These are phyloP conservation scores for Turnix velox DNA, from an alignment of 2,113 vertebrate genomes.

Conservation along the genomic window DNA sequence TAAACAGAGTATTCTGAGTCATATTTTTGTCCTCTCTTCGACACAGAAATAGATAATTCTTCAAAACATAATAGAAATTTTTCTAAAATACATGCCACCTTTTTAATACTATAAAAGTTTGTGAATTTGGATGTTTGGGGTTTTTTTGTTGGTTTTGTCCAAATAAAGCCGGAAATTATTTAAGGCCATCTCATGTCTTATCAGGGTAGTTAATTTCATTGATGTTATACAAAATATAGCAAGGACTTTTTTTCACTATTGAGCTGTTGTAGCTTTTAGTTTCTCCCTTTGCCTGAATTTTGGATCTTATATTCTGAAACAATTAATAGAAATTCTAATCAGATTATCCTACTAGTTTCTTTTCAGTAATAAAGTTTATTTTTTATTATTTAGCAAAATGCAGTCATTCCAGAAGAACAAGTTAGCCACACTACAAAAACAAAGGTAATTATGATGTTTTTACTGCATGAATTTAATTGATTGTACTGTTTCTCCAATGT, in stretches of 20 bases:
- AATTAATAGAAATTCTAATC: not conserved
- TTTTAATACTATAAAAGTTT: not conserved
- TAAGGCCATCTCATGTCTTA: not conserved
- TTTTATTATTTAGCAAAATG: not conserved
- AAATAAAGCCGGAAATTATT: not conserved
- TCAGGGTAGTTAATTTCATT: not conserved
- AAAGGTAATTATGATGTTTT: not conserved
- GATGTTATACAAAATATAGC: not conserved
- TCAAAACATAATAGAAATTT: not conserved
- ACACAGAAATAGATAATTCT: not conserved
- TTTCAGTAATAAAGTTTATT: not conserved
- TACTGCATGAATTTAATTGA: not conserved
- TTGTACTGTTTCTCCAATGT: not conserved
- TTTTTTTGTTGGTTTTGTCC: not conserved
- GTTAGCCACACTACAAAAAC: not conserved
- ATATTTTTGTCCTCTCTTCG: not conserved
- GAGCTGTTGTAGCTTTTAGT: not conserved
- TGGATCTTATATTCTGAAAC: not conserved
- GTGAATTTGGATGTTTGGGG: accelerated
- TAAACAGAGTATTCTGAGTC: not conserved
- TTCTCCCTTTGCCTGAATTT: not conserved
- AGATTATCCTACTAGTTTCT: not conserved
- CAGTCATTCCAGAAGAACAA: not conserved
- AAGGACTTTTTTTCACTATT: not conserved
- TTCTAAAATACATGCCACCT: not conserved